A percentile compares a stretch with the other conserved stretches of the same genome.
Evolutionary conservation across 2,888 invertebrate genomes (phyloP).

Genomic region (Scaptomyza cyrtandrae): DNA sequence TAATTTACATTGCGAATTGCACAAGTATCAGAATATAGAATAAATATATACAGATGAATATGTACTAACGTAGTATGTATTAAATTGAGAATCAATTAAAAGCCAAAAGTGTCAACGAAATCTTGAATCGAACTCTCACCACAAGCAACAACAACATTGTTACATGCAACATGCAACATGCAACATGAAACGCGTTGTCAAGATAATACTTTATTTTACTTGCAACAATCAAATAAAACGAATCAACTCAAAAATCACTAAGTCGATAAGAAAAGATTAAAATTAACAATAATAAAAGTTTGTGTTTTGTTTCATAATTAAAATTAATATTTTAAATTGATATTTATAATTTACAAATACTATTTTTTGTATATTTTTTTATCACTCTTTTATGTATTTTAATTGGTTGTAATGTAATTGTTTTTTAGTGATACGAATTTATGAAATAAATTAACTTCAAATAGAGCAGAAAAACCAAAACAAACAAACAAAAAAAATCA

Average conservation of each 20-base stretch:
- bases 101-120: constrained; percentile 34
- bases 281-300: constrained; percentile 9
- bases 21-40: too few relatives aligned
- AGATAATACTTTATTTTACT: neutral
- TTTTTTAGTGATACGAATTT: constrained; percentile 23
- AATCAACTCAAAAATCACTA: neutral
- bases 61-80: neutral
- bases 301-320: constrained; percentile 1
- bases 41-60: too few relatives aligned
- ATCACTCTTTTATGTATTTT: neutral
- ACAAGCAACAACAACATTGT: constrained; percentile 23
- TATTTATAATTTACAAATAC: neutral
- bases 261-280: constrained; percentile 14
- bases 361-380: constrained; percentile 14
- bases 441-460: constrained; percentile 28
- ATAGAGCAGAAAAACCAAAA: constrained; percentile 11
- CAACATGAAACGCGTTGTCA: neutral
- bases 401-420: constrained; percentile 7
- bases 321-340: neutral
- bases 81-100: constrained; percentile 15
- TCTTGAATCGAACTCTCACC: too few relatives aligned
- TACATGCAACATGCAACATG: constrained; percentile 1
- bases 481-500: neutral
- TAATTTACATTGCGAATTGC: too few relatives aligned
- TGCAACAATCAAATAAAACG: neutral